Evolutionary conservation across 2,113 vertebrate species (phyloP).

Genomic region (Amblyopsis rosae): DNA sequence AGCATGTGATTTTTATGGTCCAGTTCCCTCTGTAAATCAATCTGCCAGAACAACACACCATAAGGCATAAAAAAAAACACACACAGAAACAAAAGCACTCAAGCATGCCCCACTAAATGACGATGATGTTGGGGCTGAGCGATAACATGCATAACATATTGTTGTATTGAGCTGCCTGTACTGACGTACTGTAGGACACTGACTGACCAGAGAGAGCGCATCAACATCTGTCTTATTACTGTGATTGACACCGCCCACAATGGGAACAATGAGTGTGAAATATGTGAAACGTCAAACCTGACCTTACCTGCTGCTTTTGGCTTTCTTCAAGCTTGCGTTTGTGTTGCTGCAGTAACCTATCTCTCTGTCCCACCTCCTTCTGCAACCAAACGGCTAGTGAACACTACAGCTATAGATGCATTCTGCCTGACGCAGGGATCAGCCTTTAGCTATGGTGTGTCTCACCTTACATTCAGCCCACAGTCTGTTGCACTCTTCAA

Average conservation of each 20-base stretch:
- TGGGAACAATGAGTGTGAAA: too few relatives aligned
- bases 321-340: conserved; percentile 89
- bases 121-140: neutral
- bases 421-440: too few relatives aligned
- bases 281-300: neutral
- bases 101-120: neutral
- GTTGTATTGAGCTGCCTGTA: too few relatives aligned
- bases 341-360: conserved; percentile 88
- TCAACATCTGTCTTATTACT: too few relatives aligned
- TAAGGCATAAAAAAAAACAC: neutral
- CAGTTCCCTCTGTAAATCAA: conserved; percentile 84
- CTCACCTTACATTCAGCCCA: conserved; percentile 88
- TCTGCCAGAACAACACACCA: conserved; percentile 60
- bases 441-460: neutral
- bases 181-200: too few relatives aligned
- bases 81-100: neutral
- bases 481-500: conserved; percentile 88
- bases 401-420: neutral
- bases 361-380: conserved; percentile 92
- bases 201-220: too few relatives aligned
- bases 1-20: conserved; percentile 83
- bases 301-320: conserved; percentile 84
- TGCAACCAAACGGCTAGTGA: conserved; percentile 56
- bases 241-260: too few relatives aligned
- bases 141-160: too few relatives aligned